These are phyloP conservation scores for Mastomys coucha DNA, from an alignment of 2,113 vertebrate species.

Conservation along the genomic window DNA sequence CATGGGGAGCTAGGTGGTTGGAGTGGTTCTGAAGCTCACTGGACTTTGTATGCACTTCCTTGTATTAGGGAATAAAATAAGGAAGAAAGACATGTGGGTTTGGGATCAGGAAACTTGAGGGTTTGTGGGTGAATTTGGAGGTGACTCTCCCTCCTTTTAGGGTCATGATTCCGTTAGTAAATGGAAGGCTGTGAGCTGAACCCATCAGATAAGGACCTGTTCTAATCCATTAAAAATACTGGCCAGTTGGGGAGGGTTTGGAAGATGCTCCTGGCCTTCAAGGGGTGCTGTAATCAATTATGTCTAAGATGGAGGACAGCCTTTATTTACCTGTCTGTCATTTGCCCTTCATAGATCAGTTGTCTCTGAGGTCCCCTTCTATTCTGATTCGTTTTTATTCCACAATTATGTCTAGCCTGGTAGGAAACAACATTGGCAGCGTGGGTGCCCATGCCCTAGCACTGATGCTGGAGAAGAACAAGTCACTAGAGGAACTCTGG, in stretches of 20 bases:
- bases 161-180: not conserved
- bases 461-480: slow-evolving; percentile 86
- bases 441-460: slow-evolving; percentile 89
- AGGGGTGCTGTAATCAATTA: not conserved
- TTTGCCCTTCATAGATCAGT: not conserved
- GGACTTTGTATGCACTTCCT: not conserved
- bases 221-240: not conserved
- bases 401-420: slow-evolving; percentile 85
- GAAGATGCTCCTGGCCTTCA: not conserved
- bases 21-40: not conserved
- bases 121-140: slow-evolving; percentile 6
- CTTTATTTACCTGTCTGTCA: not conserved
- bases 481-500: slow-evolving; percentile 89
- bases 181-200: not conserved
- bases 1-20: not conserved
- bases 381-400: not conserved
- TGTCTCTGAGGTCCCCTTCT: not conserved
- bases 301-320: not conserved
- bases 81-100: not conserved
- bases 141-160: not conserved
- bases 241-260: not conserved
- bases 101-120: not conserved
- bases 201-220: not conserved
- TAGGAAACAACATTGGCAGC: slow-evolving; percentile 90
- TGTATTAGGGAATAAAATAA: not conserved